Evolutionary conservation across 1,140 invertebrate species (phyloP), one percentile per base, ranked within the genome.

Genomic region (Dendroctonus ponderosae): DNA sequence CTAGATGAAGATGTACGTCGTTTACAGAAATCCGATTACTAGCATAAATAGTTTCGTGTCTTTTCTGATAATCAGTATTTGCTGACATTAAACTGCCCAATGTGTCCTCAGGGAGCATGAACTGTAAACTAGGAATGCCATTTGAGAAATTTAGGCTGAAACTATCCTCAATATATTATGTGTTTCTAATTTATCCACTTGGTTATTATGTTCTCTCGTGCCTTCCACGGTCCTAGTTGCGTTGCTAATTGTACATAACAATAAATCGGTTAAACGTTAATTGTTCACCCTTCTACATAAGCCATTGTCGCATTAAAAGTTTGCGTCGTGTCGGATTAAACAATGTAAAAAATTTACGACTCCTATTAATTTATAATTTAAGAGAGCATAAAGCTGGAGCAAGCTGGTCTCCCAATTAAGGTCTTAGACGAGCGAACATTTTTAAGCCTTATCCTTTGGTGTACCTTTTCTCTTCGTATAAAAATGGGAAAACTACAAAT

Each of bases 321-420:
- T 62, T 67, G 59, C 44, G 62, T 49, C 58, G 26, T 40, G 41
- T 39, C 42, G 58, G 58, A n/a, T 60, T 60, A 60, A 60, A 60
- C 40, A 60, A 60, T 44, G 40, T 48, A 48, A 60, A 60, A 60
- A 60, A 60, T 60, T 44, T 60, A 60, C 58, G 58, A 49, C 38
- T 49, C 43, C 58, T 60, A 48, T 48, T 48, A 44, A 48, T 60
- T 60, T 40, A 60, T 49, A 60, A 60, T 48, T 60, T 60, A 60
- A 48, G 15, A 40, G 15, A 39, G 42, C 26, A 26, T 26, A 26
- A 26, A 26, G 26, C 26, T 26, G 26, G 26, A 60, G 14, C 46
- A 60, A 60, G 58, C 40, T 48, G 58, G 40, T 39, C 11, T 60
- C 38, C 43, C 58, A 60, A 60, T 60, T 60, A 60, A 14, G 38